These are phyloP conservation scores for Taurulus bubalis DNA, from an alignment of 2,113 vertebrate genomes.

Conservation along the genomic window DNA sequence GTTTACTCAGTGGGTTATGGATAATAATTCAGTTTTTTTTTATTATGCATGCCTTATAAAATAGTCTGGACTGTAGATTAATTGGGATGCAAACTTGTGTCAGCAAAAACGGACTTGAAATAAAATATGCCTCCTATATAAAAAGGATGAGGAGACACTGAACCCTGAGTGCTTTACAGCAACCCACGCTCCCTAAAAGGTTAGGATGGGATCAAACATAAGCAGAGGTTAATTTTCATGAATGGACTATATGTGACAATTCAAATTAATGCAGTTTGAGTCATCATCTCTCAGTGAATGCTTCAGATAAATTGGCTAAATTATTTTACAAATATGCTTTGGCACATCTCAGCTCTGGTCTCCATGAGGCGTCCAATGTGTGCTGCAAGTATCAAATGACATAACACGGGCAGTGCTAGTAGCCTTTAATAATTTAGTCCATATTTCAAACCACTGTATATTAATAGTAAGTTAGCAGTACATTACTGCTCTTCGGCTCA, in stretches of 20 bases:
- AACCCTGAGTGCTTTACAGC: too few species aligned
- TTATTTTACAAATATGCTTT: not conserved
- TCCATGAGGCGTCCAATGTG: not conserved
- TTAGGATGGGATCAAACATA: too few species aligned
- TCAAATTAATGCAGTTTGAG: not conserved
- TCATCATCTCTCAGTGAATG: not conserved
- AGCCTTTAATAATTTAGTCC: not conserved
- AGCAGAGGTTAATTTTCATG: not conserved
- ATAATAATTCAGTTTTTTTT: not conserved
- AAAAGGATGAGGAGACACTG: not conserved
- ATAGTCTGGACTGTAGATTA: not conserved
- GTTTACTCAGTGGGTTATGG: not conserved
- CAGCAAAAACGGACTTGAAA: not conserved
- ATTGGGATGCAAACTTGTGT: not conserved
- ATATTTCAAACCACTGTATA: slow-evolving; percentile 5
- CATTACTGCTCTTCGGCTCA: not conserved
- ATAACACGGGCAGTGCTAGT: not conserved
- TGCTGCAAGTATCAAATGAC: not conserved
- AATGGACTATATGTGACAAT: not conserved
- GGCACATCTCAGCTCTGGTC: not conserved
- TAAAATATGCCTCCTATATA: not conserved
- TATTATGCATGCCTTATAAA: not conserved
- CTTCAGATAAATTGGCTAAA: not conserved
- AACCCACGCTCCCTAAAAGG: too few species aligned
- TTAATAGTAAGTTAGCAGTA: not conserved